These are phyloP conservation scores for Didymodactylos carnosus DNA, from an alignment of 2,888 invertebrate genomes.

Conservation along the genomic window DNA sequence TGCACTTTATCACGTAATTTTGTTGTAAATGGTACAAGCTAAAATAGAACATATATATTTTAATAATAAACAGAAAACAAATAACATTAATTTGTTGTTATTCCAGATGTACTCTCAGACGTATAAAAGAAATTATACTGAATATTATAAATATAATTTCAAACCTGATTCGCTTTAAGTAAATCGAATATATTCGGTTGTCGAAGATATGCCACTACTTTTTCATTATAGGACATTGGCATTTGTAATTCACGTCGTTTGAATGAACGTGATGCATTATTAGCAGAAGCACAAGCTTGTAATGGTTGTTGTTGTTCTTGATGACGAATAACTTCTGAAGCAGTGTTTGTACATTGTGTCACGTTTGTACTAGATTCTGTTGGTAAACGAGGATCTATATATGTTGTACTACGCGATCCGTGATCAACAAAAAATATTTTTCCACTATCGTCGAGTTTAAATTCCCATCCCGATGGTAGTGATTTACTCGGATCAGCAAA, in stretches of 20 bases:
- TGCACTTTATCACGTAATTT: constrained; percentile 66
- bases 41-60: too few species aligned
- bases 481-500: constrained; percentile 66
- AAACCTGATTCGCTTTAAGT: constrained; percentile 37
- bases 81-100: too few species aligned
- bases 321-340: too few species aligned
- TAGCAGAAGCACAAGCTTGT: background rate
- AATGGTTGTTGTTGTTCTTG: background rate
- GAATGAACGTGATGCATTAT: background rate
- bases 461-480: constrained; percentile 71
- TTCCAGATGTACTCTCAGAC: too few species aligned
- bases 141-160: background rate
- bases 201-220: constrained; percentile 78
- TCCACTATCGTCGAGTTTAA: constrained; percentile 66
- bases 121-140: too few species aligned
- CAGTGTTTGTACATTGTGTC: too few species aligned
- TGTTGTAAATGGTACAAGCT: constrained; percentile 42
- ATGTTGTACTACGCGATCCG: constrained; percentile 70
- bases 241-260: background rate
- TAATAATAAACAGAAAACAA: too few species aligned
- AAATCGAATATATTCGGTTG: constrained; percentile 83
- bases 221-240: constrained; percentile 56
- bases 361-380: too few species aligned
- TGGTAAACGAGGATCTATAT: constrained; percentile 74
- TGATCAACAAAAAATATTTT: constrained; percentile 96